Evolutionary conservation across 2,113 vertebrate species (phyloP).

Genomic region (Climacteris rufus): DNA sequence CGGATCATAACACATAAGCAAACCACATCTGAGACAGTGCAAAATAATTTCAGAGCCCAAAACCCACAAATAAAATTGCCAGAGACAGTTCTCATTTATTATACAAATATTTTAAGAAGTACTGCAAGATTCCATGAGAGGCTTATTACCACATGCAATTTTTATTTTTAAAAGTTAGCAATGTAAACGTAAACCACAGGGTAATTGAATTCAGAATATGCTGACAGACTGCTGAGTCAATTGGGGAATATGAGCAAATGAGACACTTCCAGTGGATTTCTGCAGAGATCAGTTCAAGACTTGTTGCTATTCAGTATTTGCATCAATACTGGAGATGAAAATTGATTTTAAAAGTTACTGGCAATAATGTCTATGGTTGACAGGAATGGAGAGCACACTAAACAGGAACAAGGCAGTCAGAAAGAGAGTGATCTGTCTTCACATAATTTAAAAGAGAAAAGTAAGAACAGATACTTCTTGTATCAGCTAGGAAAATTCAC

Average conservation of each 20-base stretch:
- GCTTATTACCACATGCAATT: background rate
- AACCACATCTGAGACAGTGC: background rate
- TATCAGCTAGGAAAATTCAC: background rate
- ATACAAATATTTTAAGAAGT: background rate
- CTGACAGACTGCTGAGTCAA: background rate
- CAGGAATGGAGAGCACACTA: background rate
- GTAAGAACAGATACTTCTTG: background rate
- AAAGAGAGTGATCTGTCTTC: background rate
- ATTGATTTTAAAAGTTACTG: background rate
- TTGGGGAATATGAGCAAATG: background rate
- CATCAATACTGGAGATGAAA: background rate
- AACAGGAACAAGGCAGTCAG: background rate
- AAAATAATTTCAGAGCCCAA: background rate
- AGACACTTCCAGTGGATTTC: background rate
- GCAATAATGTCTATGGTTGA: background rate
- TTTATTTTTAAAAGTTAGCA: background rate
- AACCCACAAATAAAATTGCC: background rate
- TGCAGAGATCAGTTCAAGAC: background rate
- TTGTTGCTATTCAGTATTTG: background rate
- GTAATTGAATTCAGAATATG: background rate
- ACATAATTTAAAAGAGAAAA: background rate
- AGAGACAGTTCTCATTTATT: background rate
- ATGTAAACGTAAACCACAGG: background rate
- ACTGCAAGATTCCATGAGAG: background rate
- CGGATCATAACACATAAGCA: background rate